These are phyloP conservation scores for Scolopax bukidnonensis DNA, from an alignment of 2,797 vertebrate species.

Conservation along the genomic window DNA sequence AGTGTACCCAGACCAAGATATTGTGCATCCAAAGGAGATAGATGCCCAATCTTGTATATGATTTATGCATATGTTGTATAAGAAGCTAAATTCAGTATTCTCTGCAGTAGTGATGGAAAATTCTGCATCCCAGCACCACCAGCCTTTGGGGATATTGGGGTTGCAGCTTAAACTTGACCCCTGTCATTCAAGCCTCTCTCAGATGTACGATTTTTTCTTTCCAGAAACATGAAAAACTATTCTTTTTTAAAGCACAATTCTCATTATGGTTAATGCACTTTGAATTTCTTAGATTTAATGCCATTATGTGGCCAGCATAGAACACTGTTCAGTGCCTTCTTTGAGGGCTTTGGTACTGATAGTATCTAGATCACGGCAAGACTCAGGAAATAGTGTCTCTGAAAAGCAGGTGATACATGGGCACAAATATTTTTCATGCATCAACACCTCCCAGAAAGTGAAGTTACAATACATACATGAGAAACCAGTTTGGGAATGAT, in stretches of 20 bases:
- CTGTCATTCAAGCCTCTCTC: not conserved
- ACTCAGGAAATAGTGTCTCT: not conserved
- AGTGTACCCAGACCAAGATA: not conserved
- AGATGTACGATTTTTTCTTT: not conserved
- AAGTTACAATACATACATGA: not conserved
- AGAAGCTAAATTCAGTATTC: not conserved
- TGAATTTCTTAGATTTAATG: not conserved
- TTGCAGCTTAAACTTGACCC: not conserved
- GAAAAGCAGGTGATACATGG: not conserved
- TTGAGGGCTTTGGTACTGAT: not conserved
- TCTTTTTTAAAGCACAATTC: not conserved
- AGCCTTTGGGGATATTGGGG: not conserved
- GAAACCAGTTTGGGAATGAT: not conserved
- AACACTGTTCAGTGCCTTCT: not conserved
- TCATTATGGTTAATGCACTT: not conserved
- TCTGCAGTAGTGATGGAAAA: not conserved
- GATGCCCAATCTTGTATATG: too few relatives aligned
- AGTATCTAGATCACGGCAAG: not conserved
- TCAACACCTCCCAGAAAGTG: not conserved
- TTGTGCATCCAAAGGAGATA: not conserved
- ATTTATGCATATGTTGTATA: too few relatives aligned
- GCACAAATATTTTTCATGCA: not conserved
- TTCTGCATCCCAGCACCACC: not conserved
- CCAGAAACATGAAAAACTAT: not conserved
- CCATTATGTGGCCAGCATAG: not conserved